These are phyloP conservation scores for Petrolisthes cinctipes DNA, from an alignment of 2,888 invertebrate genomes.

Conservation along the genomic window DNA sequence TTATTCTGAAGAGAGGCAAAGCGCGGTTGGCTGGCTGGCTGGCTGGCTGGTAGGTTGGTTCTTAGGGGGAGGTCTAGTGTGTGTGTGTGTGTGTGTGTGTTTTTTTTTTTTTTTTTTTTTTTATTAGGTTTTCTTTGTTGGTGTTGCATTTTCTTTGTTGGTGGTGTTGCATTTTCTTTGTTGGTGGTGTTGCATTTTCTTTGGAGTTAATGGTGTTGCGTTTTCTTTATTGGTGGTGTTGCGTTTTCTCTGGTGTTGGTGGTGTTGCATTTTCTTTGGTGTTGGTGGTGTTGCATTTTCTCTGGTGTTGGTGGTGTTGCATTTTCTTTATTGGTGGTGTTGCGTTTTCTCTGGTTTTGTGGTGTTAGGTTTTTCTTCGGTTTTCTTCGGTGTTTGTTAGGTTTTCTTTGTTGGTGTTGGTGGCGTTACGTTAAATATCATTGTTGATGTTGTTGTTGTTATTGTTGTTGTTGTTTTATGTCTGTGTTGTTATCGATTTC, in stretches of 20 bases:
- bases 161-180: no score
- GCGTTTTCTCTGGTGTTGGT: neutral
- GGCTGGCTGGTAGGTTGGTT: neutral
- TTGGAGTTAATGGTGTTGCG: neutral
- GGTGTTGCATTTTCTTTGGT: no score
- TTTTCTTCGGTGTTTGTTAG: neutral
- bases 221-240: neutral
- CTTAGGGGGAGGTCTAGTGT: neutral
- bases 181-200: neutral
- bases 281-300: neutral
- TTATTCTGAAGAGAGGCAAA: neutral
- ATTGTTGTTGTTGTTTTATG: neutral
- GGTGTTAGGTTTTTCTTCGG: neutral
- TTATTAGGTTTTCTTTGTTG: neutral
- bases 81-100: constrained; percentile 21
- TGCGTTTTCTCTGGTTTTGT: neutral
- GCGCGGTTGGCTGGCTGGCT: neutral
- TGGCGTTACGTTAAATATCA: neutral
- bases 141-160: neutral
- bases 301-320: neutral
- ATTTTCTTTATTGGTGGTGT: neutral
- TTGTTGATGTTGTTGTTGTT: neutral
- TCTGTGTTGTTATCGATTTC: neutral
- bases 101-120: neutral
- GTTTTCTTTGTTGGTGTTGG: neutral